phyloP scores from a whole-genome alignment of 2,797 vertebrate species.

The Danio tinwini region DNA sequence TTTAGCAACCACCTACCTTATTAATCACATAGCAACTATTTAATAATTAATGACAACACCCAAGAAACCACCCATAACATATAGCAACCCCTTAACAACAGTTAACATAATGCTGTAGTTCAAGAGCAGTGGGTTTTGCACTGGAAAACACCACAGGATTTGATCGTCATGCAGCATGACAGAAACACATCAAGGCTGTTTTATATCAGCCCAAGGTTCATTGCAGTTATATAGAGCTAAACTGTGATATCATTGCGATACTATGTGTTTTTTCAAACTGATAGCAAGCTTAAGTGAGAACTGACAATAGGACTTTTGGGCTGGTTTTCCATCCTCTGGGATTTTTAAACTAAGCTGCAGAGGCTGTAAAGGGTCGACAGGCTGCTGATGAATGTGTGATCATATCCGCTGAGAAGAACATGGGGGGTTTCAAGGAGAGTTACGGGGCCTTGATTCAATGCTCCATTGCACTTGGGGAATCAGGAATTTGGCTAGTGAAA shows the following conservation, averaged over 20 bases:
- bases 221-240: slow-evolving; percentile 24
- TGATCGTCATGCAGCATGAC: slow-evolving; percentile 7
- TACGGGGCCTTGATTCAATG: slow-evolving; percentile 52
- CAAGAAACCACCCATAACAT: neutral
- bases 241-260: slow-evolving; percentile 24
- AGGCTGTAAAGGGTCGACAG: slow-evolving; percentile 24
- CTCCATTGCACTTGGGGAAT: slow-evolving; percentile 63
- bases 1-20: neutral
- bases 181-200: slow-evolving; percentile 23
- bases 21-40: accelerated
- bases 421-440: slow-evolving; percentile 36
- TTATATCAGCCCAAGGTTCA: slow-evolving; percentile 21
- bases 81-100: neutral
- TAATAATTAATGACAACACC: neutral
- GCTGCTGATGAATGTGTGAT: slow-evolving; percentile 42
- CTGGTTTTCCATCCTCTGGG: slow-evolving; percentile 16
- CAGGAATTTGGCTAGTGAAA: slow-evolving; percentile 58
- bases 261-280: slow-evolving; percentile 30
- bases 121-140: neutral
- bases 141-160: neutral
- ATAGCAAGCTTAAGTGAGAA: slow-evolving; percentile 32
- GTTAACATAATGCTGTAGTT: too few species aligned
- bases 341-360: slow-evolving; percentile 34
- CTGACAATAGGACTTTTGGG: slow-evolving; percentile 16
- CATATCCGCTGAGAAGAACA: slow-evolving; percentile 34